These are phyloP conservation scores for Tetraodon nigroviridis DNA, from an alignment of 2,113 vertebrate genomes.

Conservation along the genomic window DNA sequence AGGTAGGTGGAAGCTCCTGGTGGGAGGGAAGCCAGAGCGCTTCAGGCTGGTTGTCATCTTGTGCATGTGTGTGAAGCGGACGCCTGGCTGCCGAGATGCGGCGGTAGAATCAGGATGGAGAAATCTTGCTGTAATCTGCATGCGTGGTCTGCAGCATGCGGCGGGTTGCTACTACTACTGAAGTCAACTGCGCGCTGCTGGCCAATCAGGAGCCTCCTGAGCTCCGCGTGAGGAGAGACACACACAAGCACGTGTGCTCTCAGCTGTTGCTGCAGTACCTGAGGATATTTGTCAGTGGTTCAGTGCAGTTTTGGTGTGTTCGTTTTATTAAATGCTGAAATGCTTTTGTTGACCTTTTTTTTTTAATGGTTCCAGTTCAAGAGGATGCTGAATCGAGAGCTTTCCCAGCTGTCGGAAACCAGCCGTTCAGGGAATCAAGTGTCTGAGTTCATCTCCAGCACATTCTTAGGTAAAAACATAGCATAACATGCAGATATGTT, in stretches of 20 bases:
- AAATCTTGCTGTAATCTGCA: background rate
- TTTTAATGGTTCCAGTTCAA: conserved; percentile 79
- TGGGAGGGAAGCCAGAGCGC: conserved; percentile 2
- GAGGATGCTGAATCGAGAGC: conserved; percentile 90
- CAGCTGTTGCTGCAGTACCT: background rate
- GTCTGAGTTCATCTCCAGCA: conserved; percentile 89
- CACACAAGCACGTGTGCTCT: conserved; percentile 6
- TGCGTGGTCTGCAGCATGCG: background rate
- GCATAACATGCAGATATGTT: background rate
- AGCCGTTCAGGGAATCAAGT: conserved; percentile 93
- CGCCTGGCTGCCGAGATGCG: background rate
- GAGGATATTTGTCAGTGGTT: background rate
- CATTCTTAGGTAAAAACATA: conserved; percentile 80
- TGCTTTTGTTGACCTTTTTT: conserved; percentile 1
- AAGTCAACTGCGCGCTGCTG: conserved; percentile 3
- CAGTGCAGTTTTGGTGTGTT: background rate
- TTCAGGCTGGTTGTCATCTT: conserved; percentile 22
- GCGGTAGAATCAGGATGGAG: background rate
- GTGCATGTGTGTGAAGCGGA: conserved; percentile 19
- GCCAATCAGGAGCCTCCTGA: conserved; percentile 22
- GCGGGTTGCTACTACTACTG: background rate
- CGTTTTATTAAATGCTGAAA: conserved; percentile 6
- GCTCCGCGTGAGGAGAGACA: conserved; percentile 4
- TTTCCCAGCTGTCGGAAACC: conserved; percentile 88
- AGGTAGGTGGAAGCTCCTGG: conserved; percentile 59